Evolutionary conservation across 1,140 invertebrate genomes (phyloP).

Genomic region (Parasteatoda tepidariorum): DNA sequence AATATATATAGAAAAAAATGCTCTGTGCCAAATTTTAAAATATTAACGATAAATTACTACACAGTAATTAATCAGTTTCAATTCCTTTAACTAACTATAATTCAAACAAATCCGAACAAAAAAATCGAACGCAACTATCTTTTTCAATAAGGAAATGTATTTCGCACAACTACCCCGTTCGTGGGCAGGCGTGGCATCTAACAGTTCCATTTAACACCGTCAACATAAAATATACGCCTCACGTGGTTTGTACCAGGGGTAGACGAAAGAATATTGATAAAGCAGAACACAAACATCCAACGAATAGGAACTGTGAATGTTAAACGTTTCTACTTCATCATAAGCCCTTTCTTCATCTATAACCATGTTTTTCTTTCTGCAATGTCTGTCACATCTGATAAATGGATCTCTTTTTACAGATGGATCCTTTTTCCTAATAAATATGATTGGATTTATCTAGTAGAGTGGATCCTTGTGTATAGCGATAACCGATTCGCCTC

Average conservation of each 20-base stretch:
- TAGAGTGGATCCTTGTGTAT: conserved; percentile 34
- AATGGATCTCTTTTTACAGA: conserved; percentile 33
- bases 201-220: conserved; percentile 9
- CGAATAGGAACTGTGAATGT: conserved; percentile 12
- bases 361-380: background rate
- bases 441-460: conserved; percentile 41
- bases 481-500: conserved; percentile 3
- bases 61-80: no score
- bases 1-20: no score
- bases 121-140: no score
- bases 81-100: no score
- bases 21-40: no score
- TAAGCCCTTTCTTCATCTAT: background rate
- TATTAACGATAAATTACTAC: no score
- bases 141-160: background rate
- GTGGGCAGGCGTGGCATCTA: conserved; percentile 9
- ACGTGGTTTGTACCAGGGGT: background rate
- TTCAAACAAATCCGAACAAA: no score
- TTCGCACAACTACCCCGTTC: background rate
- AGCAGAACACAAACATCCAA: conserved; percentile 15
- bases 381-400: conserved; percentile 28
- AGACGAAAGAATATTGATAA: conserved; percentile 7
- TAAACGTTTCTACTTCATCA: conserved; percentile 18
- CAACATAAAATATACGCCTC: conserved; percentile 30
- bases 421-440: conserved; percentile 20